Conservation (phyloP, 2,113 vertebrate species). For the Diphyllodes magnificus region DNA sequence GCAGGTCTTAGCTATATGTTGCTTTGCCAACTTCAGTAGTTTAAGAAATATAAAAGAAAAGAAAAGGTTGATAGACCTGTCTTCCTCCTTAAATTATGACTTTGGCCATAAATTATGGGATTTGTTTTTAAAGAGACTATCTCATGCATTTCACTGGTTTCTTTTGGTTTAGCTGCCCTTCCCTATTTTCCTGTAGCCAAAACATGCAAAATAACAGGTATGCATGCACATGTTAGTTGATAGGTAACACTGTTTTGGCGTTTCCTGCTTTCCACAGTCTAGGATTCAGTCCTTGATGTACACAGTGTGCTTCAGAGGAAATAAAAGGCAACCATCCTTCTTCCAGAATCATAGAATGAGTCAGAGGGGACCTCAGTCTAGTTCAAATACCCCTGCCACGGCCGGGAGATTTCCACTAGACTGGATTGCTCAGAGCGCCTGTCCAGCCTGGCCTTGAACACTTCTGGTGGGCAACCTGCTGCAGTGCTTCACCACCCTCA, state of each 20-base stretch:
- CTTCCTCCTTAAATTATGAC: neutral
- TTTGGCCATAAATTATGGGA: neutral
- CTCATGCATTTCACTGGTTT: neutral
- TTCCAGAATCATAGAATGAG: neutral
- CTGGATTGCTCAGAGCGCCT: neutral
- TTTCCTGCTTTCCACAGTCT: neutral
- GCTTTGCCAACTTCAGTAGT: neutral
- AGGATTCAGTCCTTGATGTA: neutral
- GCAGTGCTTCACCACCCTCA: neutral
- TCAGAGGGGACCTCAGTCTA: neutral
- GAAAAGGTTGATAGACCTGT: neutral
- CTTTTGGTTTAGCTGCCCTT: neutral
- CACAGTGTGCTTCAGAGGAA: rapidly evolving
- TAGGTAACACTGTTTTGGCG: neutral
- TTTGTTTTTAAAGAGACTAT: neutral
- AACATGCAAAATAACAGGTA: neutral
- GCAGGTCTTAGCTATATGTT: neutral
- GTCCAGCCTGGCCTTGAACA: neutral
- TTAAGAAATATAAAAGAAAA: neutral
- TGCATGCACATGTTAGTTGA: neutral
- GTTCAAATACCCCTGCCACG: neutral
- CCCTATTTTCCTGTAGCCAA: neutral
- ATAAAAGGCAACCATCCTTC: neutral
- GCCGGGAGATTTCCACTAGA: neutral
- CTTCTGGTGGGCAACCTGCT: neutral